Evolutionary conservation across 2,888 invertebrate genomes (phyloP).

Genomic region (Aleiodes leptofemur): DNA sequence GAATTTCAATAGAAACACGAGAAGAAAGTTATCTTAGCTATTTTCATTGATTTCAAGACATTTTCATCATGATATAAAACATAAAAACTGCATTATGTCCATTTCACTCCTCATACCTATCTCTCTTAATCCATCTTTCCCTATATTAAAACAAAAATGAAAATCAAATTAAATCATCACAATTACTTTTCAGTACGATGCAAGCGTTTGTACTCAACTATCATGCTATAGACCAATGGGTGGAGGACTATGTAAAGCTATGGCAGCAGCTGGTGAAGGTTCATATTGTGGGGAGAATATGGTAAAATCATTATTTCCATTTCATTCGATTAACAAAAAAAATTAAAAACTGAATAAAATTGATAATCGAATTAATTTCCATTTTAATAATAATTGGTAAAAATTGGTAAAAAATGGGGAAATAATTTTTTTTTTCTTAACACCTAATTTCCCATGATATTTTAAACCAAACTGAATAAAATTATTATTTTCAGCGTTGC

Average conservation of each 20-base stretch:
- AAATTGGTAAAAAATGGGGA: no score
- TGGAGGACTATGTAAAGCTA: conserved; percentile 88
- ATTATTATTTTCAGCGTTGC: conserved; percentile 82
- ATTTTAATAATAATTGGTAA: no score
- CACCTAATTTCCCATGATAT: no score
- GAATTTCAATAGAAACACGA: no score
- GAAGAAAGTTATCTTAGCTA: no score
- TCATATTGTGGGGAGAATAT: conserved; percentile 92
- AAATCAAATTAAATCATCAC: neutral
- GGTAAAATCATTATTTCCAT: conserved; percentile 77
- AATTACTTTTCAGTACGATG: conserved; percentile 84
- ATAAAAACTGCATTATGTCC: no score
- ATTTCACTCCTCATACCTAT: no score
- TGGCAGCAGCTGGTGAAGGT: conserved; percentile 94
- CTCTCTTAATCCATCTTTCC: neutral
- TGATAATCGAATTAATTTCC: no score
- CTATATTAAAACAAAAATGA: neutral
- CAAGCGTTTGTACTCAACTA: conserved; percentile 91
- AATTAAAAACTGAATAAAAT: neutral
- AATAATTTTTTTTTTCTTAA: no score
- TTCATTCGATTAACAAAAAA: neutral
- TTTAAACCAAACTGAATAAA: neutral
- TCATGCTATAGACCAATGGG: conserved; percentile 93
- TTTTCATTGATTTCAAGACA: no score
- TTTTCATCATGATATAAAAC: no score